Evolutionary conservation across 2,113 vertebrate species (phyloP).

Genomic region (Muntiacus muntjak): DNA sequence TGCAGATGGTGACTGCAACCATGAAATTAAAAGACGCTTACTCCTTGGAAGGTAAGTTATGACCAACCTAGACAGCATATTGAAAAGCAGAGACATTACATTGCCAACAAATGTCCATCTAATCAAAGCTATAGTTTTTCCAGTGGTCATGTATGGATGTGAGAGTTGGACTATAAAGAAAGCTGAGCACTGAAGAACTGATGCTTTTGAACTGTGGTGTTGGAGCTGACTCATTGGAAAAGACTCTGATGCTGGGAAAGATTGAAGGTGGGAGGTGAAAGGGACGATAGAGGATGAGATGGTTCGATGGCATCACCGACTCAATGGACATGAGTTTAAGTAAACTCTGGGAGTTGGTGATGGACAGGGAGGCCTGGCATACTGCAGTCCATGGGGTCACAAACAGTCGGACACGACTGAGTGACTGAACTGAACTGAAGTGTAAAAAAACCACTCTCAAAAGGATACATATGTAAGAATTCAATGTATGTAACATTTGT

Average conservation of each 20-base stretch:
- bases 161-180: neutral
- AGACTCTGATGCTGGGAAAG: neutral
- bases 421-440: rapidly evolving
- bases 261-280: neutral
- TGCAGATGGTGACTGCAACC: too few relatives aligned
- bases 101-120: neutral
- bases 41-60: too few relatives aligned
- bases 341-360: neutral
- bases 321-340: neutral
- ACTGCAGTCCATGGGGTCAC: neutral
- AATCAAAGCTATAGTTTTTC: neutral
- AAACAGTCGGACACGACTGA: neutral
- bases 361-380: neutral
- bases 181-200: neutral
- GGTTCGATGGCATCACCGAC: neutral
- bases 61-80: too few relatives aligned
- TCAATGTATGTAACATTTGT: neutral
- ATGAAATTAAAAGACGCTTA: too few relatives aligned
- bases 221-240: neutral
- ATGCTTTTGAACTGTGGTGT: neutral
- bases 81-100: neutral
- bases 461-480: neutral
- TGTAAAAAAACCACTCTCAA: neutral
- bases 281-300: neutral
- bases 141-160: neutral